Evolutionary conservation across 2,797 vertebrate species (phyloP).

Genomic region (Acipenser oxyrinchus): DNA sequence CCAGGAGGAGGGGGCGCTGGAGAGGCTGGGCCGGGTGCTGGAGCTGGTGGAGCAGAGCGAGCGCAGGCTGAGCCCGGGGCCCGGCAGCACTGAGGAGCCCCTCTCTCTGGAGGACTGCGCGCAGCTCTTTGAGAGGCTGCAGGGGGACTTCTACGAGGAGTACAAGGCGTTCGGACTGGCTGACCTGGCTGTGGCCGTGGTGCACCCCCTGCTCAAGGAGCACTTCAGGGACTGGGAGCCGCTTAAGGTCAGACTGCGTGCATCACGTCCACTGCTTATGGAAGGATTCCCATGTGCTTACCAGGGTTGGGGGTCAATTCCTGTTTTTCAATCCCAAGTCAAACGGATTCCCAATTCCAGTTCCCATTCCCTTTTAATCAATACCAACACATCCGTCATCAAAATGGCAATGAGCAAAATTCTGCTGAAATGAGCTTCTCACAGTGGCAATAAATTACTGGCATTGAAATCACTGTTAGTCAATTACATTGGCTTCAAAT

Average conservation of each 20-base stretch:
- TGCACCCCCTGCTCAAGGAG: constrained; percentile 85
- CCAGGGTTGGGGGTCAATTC: too few species aligned
- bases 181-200: constrained; percentile 81
- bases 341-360: too few species aligned
- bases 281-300: too few species aligned
- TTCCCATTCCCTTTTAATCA: too few species aligned
- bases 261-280: too few species aligned
- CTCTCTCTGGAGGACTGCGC: constrained; percentile 81
- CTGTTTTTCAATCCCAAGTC: too few species aligned
- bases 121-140: constrained; percentile 78
- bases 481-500: too few species aligned
- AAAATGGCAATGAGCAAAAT: too few species aligned
- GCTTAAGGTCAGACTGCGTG: constrained; percentile 61
- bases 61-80: constrained; percentile 42
- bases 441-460: too few species aligned
- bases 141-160: constrained; percentile 90
- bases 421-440: too few species aligned
- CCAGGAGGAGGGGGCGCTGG: constrained; percentile 66
- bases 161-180: constrained; percentile 82
- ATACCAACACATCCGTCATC: too few species aligned
- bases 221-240: constrained; percentile 88
- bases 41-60: constrained; percentile 84
- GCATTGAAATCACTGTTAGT: too few species aligned
- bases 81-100: constrained; percentile 57
- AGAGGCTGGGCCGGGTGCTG: constrained; percentile 79